A percentile compares a stretch with the other conserved stretches of the same genome.
phyloP scores from a whole-genome alignment of 1,140 invertebrate genomes.

The Hyles euphorbiae region DNA sequence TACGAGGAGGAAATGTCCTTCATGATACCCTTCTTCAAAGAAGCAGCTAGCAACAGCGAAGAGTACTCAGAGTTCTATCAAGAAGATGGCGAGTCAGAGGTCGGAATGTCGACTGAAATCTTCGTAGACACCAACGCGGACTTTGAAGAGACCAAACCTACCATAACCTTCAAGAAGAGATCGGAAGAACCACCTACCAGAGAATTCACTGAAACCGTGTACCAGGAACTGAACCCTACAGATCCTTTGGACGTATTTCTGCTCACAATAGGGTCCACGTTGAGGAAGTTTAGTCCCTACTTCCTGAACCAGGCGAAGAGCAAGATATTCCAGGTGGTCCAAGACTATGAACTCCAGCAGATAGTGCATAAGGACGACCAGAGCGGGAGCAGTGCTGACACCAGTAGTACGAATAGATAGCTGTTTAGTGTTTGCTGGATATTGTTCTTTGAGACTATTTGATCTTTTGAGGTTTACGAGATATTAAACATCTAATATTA shows the following conservation, averaged over 20 bases:
- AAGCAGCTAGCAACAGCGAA: constrained; percentile 18
- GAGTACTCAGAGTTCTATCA: constrained; percentile 41
- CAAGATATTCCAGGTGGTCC: constrained; percentile 63
- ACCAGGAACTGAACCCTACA: constrained; percentile 43
- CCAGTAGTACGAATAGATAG: neutral
- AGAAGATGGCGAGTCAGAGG: constrained; percentile 33
- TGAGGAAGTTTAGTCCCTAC: constrained; percentile 58
- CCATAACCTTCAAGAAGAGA: constrained; percentile 20
- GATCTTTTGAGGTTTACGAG: no score
- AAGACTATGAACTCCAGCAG: constrained; percentile 62
- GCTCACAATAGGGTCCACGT: constrained; percentile 51
- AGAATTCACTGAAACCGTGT: constrained; percentile 14
- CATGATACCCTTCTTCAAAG: constrained; percentile 55
- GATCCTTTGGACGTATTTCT: constrained; percentile 59
- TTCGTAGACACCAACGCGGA: constrained; percentile 31
- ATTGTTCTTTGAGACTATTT: neutral
- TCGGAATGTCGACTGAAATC: constrained; percentile 35
- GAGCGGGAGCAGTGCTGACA: constrained; percentile 25
- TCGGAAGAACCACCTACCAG: constrained; percentile 13
- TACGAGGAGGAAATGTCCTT: constrained; percentile 56
- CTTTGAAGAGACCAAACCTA: constrained; percentile 38
- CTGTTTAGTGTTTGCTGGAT: neutral
- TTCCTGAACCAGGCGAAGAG: constrained; percentile 63
- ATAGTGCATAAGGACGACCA: constrained; percentile 51
- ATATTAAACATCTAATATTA: no score